A percentile compares a stretch with the other conserved stretches of the same genome.
Conservation (phyloP, 2,888 invertebrate genomes). For the Agapostemon virescens region DNA sequence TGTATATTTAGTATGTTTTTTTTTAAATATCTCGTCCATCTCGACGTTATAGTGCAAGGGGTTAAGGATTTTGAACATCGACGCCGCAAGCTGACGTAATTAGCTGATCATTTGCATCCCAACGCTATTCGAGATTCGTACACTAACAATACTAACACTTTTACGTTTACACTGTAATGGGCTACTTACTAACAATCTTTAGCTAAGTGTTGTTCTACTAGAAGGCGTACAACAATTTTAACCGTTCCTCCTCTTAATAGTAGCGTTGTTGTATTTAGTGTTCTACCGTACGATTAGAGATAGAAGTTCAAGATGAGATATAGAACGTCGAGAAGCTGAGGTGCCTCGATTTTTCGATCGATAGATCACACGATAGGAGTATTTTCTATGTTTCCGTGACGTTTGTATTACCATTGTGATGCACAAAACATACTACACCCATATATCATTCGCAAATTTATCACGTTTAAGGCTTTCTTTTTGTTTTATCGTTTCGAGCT, state of each 20-base stretch:
- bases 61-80: slow-evolving; percentile 2
- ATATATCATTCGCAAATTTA: slow-evolving; percentile 48
- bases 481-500: not conserved
- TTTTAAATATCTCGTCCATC: no score
- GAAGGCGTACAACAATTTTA: slow-evolving; percentile 9
- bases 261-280: slow-evolving; percentile 19
- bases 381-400: slow-evolving; percentile 7
- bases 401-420: slow-evolving; percentile 15
- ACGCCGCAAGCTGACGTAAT: slow-evolving; percentile 29
- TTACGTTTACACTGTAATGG: slow-evolving; percentile 25
- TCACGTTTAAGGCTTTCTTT: slow-evolving; percentile 18
- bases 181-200: slow-evolving; percentile 26
- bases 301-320: slow-evolving; percentile 5
- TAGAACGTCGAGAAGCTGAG: slow-evolving; percentile 51
- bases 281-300: slow-evolving; percentile 1
- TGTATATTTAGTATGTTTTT: not conserved
- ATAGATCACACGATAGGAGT: slow-evolving; percentile 2
- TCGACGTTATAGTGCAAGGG: not conserved
- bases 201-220: slow-evolving; percentile 29
- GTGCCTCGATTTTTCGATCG: slow-evolving; percentile 41
- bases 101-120: slow-evolving; percentile 49
- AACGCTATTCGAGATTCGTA: slow-evolving; percentile 32
- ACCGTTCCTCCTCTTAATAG: slow-evolving; percentile 16
- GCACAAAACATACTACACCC: slow-evolving; percentile 45
- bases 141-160: slow-evolving; percentile 46